A percentile compares a stretch with the other conserved stretches of the same genome.
phyloP scores from a whole-genome alignment of 2,888 invertebrate species.

The Arrhopalites spinosus region DNA sequence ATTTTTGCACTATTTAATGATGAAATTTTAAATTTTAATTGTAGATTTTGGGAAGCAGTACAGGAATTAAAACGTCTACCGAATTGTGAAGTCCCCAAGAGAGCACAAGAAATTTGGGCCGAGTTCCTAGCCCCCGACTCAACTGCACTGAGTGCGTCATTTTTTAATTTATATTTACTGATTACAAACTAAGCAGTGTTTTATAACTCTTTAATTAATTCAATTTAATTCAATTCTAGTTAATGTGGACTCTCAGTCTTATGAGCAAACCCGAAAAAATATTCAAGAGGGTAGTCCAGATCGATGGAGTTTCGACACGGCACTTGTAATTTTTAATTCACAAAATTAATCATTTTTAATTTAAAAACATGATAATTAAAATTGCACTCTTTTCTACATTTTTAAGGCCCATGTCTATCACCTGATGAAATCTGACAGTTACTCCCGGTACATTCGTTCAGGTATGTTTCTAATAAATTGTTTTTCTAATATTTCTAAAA shows the following conservation, averaged over 20 bases:
- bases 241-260: slow-evolving; percentile 93
- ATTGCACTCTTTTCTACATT: not conserved
- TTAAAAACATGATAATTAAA: no score
- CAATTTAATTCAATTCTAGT: slow-evolving; percentile 74
- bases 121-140: slow-evolving; percentile 94
- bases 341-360: not conserved
- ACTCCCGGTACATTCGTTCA: slow-evolving; percentile 94
- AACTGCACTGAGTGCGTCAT: slow-evolving; percentile 67
- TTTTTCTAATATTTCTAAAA: no score
- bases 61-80: slow-evolving; percentile 89
- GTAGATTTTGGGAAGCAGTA: slow-evolving; percentile 92
- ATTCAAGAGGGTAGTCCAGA: slow-evolving; percentile 73
- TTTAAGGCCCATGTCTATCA: slow-evolving; percentile 95
- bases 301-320: slow-evolving; percentile 95
- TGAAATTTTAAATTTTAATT: not conserved
- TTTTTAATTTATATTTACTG: not conserved
- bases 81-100: slow-evolving; percentile 72
- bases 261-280: slow-evolving; percentile 80
- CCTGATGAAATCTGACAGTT: slow-evolving; percentile 98
- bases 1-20: no score
- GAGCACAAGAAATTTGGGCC: slow-evolving; percentile 86
- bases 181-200: no score
- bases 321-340: slow-evolving; percentile 70
- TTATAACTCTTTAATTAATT: no score
- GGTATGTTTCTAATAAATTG: no score